phyloP scores from a whole-genome alignment of 1,140 invertebrate species.

The Pomacea maculata region DNA sequence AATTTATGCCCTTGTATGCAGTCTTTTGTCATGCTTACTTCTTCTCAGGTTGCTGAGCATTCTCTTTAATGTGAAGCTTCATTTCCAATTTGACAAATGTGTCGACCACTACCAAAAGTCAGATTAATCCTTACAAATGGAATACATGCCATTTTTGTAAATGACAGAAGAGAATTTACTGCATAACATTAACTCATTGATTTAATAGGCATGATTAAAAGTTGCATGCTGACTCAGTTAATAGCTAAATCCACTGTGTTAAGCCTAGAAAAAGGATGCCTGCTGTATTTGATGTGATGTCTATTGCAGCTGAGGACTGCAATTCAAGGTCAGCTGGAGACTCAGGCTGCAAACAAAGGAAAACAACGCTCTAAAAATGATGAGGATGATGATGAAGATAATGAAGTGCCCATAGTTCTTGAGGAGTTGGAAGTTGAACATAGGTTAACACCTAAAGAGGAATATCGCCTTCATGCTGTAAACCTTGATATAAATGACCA shows the following conservation, averaged over 20 bases:
- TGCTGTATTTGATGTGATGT: constrained; percentile 6
- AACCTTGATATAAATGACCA: background rate
- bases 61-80: too few species aligned
- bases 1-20: too few species aligned
- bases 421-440: constrained; percentile 14
- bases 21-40: too few species aligned
- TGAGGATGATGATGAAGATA: constrained; percentile 24
- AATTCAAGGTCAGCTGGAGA: constrained; percentile 53
- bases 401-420: constrained; percentile 39
- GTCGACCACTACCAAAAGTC: too few species aligned
- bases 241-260: background rate
- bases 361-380: constrained; percentile 5
- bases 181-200: too few species aligned
- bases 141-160: too few species aligned
- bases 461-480: background rate
- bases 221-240: background rate
- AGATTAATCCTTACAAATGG: too few species aligned
- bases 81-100: background rate
- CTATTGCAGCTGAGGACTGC: constrained; percentile 46
- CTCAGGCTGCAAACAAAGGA: constrained; percentile 35
- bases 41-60: too few species aligned
- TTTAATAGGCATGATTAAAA: too few species aligned
- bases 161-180: too few species aligned
- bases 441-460: background rate
- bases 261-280: background rate